Conservation (phyloP, 2,113 vertebrate genomes). For the Megaleporinus macrocephalus region DNA sequence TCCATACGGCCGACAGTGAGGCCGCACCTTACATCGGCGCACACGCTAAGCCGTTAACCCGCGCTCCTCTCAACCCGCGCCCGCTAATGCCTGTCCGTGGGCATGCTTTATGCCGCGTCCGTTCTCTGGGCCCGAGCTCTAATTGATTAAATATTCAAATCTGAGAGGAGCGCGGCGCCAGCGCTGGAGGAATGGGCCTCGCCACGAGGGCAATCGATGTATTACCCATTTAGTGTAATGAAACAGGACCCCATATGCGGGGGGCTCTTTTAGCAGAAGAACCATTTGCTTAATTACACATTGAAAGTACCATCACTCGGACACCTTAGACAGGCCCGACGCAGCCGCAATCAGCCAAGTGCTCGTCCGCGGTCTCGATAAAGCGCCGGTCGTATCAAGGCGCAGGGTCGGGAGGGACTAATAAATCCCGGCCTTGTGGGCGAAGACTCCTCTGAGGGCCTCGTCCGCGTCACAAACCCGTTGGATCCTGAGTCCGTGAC, state of each 20-base stretch:
- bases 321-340: constrained; percentile 14
- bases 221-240: constrained; percentile 74
- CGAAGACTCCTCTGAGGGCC: not conserved
- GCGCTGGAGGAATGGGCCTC: constrained; percentile 6
- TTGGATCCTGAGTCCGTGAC: not conserved
- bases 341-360: constrained; percentile 42
- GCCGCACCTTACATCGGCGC: constrained; percentile 35
- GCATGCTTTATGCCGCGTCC: constrained; percentile 14
- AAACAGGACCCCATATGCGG: constrained; percentile 51
- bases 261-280: constrained; percentile 8
- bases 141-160: constrained; percentile 56
- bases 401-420: not conserved
- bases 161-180: constrained; percentile 18
- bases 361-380: constrained; percentile 14
- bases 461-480: no score
- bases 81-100: constrained; percentile 33
- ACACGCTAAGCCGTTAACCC: constrained; percentile 31
- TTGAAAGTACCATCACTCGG: constrained; percentile 12
- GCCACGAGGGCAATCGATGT: not conserved
- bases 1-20: not conserved
- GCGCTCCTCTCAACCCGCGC: not conserved
- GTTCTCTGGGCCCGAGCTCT: constrained; percentile 3
- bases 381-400: not conserved
- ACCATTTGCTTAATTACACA: constrained; percentile 51
- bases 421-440: not conserved